These are phyloP conservation scores for Sebastes paucispinis DNA, from an alignment of 2,797 vertebrate genomes.

Conservation along the genomic window DNA sequence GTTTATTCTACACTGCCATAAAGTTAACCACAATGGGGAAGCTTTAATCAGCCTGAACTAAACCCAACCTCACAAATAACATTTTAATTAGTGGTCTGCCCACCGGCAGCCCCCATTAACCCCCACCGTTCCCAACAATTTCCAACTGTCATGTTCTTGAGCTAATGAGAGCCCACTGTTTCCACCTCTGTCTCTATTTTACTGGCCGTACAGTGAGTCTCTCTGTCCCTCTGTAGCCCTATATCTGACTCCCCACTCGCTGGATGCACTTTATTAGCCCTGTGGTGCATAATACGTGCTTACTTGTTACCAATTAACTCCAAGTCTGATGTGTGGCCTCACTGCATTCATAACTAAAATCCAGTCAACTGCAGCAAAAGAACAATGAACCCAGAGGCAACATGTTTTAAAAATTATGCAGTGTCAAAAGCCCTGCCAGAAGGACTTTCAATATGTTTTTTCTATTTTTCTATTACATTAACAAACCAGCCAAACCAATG, in stretches of 20 bases:
- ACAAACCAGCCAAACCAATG: not conserved
- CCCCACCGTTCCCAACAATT: slow-evolving; percentile 21
- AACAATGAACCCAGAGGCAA: slow-evolving; percentile 30
- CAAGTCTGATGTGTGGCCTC: slow-evolving; percentile 26
- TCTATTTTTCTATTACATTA: not conserved
- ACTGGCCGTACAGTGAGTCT: not conserved
- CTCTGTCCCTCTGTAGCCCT: not conserved
- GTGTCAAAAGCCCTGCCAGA: not conserved
- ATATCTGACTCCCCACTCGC: not conserved
- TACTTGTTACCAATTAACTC: slow-evolving; percentile 76
- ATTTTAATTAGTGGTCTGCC: slow-evolving; percentile 65
- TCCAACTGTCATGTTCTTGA: slow-evolving; percentile 36
- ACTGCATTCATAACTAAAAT: slow-evolving; percentile 35
- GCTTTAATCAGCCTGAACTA: slow-evolving; percentile 51
- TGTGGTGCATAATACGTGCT: slow-evolving; percentile 38
- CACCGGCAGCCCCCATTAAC: slow-evolving; percentile 49
- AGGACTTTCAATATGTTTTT: not conserved
- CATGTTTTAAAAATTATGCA: slow-evolving; percentile 15
- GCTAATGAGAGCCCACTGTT: slow-evolving; percentile 33
- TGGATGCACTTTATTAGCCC: slow-evolving; percentile 48
- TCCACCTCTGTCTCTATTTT: slow-evolving; percentile 13
- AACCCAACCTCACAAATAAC: slow-evolving; percentile 52
- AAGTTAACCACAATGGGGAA: slow-evolving; percentile 40
- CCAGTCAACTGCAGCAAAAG: slow-evolving; percentile 39
- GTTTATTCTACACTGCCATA: slow-evolving; percentile 18